Evolutionary conservation across 1,140 invertebrate species (phyloP), one percentile per base, ranked within the genome.

Genomic region (Drosophila funebris): DNA sequence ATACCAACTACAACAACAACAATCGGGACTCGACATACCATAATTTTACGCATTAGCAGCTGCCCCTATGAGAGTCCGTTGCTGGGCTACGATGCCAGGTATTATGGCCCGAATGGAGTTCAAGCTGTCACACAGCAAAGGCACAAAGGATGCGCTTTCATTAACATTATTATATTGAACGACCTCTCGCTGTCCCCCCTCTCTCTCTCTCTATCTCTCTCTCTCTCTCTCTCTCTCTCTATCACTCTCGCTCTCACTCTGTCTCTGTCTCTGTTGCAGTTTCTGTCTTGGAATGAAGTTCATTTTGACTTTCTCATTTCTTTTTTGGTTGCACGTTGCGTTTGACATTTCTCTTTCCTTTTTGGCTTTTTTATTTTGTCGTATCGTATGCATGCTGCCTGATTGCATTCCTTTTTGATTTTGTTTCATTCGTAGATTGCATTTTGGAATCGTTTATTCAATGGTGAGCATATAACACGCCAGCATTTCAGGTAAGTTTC

Each of bases 31-130:
- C 43, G 39, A 72, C 74, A 68, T 78, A 24, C 68, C 73, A 87
- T 79, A 77, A 88, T 82, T 90, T 87, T 90, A 56, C 81, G 85
- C 66, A 87, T 87, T 87, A 87, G 71, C 87, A 93, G 92, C 90
- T 89, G 78, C 67, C 76, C 88, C 84, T 93, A 91, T 62, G 93
- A 93, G 92, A 93, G 93, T 76, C 92, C 91, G 62, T 79, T 92
- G 53, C 90, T 93, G 57, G 91, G 91, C 91, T 93, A 92, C 84
- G 93, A 93, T 72, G 88, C 92, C 73, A 93, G 93, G 93, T 93
- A 91, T 64, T 64, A 69, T 72, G 67, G 44, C 54, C 57, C 22
- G 18, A 39, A 60, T 44, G 41, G 1, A 43, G 61, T 36, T 56
- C 3, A 2, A 43, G 60, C 43, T 48, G 8, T 44, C 18, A 48